These are phyloP conservation scores for Podocnemis expansa DNA, from an alignment of 2,113 vertebrate species.

Conservation along the genomic window DNA sequence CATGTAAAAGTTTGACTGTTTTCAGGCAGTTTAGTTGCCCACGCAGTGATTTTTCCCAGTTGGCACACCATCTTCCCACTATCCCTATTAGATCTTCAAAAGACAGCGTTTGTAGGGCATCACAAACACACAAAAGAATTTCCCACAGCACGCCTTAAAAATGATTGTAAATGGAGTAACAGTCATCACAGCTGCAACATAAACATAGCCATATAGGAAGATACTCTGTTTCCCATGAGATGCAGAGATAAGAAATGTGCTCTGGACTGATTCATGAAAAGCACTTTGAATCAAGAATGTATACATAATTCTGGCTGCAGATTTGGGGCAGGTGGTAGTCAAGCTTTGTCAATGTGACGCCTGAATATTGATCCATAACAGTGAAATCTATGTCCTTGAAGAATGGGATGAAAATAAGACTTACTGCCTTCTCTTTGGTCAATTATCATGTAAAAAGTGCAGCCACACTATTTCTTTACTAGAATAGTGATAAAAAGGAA, in stretches of 20 bases:
- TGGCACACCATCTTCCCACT: neutral
- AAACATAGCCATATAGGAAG: neutral
- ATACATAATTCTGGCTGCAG: neutral
- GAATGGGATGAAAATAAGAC: neutral
- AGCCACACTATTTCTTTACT: neutral
- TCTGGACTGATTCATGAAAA: neutral
- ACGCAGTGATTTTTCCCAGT: neutral
- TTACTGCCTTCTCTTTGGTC: neutral
- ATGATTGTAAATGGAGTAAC: neutral
- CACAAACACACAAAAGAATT: neutral
- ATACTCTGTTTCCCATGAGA: neutral
- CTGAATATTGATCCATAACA: neutral
- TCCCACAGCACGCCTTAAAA: fast-evolving
- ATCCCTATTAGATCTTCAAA: neutral
- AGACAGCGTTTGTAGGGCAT: neutral
- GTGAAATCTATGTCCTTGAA: neutral
- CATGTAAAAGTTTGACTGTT: neutral
- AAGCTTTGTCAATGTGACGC: neutral
- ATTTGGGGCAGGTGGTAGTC: neutral
- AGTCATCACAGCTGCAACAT: neutral
- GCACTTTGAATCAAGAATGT: neutral
- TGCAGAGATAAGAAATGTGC: neutral
- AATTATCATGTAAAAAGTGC: neutral
- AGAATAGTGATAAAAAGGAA: neutral
- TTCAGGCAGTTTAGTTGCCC: neutral